These are phyloP conservation scores for Phymorhynchus buccinoides DNA, from an alignment of 1,140 invertebrate species.

Conservation along the genomic window DNA sequence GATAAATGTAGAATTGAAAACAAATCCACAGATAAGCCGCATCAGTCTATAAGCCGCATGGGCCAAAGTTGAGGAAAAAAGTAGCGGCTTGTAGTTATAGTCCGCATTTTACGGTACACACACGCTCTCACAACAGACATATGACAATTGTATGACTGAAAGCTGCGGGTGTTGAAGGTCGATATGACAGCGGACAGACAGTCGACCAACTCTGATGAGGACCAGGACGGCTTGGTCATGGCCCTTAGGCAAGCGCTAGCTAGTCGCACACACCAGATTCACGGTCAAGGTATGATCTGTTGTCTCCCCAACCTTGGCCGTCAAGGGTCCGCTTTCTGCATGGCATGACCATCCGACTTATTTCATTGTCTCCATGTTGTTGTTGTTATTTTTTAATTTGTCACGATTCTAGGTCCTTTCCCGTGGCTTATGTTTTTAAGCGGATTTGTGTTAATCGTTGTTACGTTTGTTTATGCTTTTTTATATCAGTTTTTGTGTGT, in stretches of 20 bases:
- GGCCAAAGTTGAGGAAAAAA: no score
- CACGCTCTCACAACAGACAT: no score
- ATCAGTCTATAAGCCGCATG: no score
- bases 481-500: neutral
- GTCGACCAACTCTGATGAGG: slow-evolving; percentile 45
- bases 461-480: no score
- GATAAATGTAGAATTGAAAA: no score
- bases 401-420: neutral
- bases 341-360: neutral
- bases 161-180: slow-evolving; percentile 42
- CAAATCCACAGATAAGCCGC: no score
- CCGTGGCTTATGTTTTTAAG: neutral
- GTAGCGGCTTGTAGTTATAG: no score
- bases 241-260: slow-evolving; percentile 85
- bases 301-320: neutral
- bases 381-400: neutral
- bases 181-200: slow-evolving; percentile 46
- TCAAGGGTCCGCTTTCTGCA: neutral
- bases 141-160: neutral
- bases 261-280: slow-evolving; percentile 59
- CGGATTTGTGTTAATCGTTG: no score
- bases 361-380: neutral
- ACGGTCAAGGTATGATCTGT: slow-evolving; percentile 75
- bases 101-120: no score
- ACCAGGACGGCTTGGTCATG: slow-evolving; percentile 81